Base-by-base conservation (phyloP, 2,888 invertebrate species). In the Clunio marinus region DNA sequence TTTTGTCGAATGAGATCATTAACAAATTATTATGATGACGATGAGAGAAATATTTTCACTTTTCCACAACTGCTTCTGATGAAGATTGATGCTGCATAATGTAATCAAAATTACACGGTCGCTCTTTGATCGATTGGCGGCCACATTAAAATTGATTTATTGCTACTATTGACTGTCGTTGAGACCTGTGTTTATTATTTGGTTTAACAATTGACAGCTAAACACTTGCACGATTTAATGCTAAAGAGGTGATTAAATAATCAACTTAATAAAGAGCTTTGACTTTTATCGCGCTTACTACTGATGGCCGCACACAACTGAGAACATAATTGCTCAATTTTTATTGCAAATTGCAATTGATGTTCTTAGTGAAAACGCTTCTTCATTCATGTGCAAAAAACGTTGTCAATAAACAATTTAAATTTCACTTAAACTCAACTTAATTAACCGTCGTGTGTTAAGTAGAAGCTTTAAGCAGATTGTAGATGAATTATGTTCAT, bases 71-170 rank as follows among this genome's bases (percentile, higher is more conserved):
- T 2, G 20, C 20, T 32, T 27, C 4, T 59, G 59, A 59, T 32
- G 59, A 59, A 59, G 59, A 59, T 59, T 59, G 59, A 59, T 59
- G 8, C 3, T 13, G 28, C 24, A 28, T 13, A 59, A 27, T 59
- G 32, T 28, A 59, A 59, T 10, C 3, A 20, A 59, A 27, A 59
- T 28, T 24, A 55, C 22, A 55, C 10, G 24, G 22, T 8, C 7
- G 8, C 7, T 55, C 17, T 55, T 24, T 22, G 55, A 25, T 25
- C 22, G 55, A 24, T n/a, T 10, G 45, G n/a, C n/a, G 45, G 20
- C 10, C 24, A 28, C 28, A 28, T 59, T 28, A n/a, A 59, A 24
- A 59, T 20, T 59, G 59, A 59, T 28, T 59, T 59, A 28, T 59
- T 17, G 28, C 45, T n/a, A 4, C 45, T 32, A 45, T 17, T 45